A percentile compares a stretch with the other conserved stretches of the same genome.
phyloP scores from a whole-genome alignment of 2,888 invertebrate species.

The Adela reaumurella region DNA sequence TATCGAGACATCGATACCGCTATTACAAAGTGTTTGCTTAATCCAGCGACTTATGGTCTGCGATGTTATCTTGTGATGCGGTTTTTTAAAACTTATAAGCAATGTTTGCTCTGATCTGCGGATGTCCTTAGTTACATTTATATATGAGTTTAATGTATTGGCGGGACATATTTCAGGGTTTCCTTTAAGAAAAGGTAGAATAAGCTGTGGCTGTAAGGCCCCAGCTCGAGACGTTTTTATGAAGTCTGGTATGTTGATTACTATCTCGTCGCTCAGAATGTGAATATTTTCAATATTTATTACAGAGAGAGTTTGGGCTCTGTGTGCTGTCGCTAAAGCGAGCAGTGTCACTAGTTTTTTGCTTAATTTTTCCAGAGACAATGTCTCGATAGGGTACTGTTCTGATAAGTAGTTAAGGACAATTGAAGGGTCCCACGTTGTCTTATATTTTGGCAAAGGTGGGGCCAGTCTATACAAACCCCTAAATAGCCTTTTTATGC shows the following conservation, averaged over 20 bases:
- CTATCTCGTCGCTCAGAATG: background rate
- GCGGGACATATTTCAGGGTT: slow-evolving; percentile 11
- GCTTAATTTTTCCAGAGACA: slow-evolving; percentile 9
- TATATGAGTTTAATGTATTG: slow-evolving; percentile 7
- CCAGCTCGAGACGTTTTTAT: slow-evolving; percentile 6
- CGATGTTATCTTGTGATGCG: too few relatives aligned
- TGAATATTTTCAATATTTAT: slow-evolving; percentile 11
- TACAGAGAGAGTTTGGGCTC: slow-evolving; percentile 12
- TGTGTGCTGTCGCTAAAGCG: slow-evolving; percentile 10
- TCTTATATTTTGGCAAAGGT: slow-evolving; percentile 13
- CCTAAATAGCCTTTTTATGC: too few relatives aligned
- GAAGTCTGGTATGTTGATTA: slow-evolving; percentile 4
- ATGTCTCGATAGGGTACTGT: slow-evolving; percentile 1
- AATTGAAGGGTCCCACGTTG: slow-evolving; percentile 17
- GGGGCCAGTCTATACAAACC: too few relatives aligned
- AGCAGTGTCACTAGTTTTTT: slow-evolving; percentile 14
- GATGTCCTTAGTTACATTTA: slow-evolving; percentile 4
- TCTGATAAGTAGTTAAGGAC: slow-evolving; percentile 9
- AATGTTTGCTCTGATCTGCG: background rate
- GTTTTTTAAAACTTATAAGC: too few relatives aligned
- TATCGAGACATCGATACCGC: too few relatives aligned
- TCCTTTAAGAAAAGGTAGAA: slow-evolving; percentile 9
- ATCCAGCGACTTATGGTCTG: too few relatives aligned
- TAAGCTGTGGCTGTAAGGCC: slow-evolving; percentile 8
- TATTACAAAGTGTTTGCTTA: too few relatives aligned